Evolutionary conservation across 2,113 vertebrate genomes (phyloP), one percentile per base, ranked within the genome.

Genomic region (Pelecanus crispus): DNA sequence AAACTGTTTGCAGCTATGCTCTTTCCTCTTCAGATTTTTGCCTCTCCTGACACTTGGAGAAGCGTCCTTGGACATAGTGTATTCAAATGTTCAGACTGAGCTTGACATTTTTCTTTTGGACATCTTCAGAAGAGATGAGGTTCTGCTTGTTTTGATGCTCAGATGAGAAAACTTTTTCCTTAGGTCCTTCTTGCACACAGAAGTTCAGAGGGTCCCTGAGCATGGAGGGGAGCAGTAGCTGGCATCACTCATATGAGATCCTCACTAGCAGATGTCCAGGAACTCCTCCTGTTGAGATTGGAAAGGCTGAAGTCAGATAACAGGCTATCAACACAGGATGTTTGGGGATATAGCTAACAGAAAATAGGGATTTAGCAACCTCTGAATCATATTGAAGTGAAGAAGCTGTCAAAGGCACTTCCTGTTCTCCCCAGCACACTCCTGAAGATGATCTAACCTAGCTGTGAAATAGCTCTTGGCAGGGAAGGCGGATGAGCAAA

Each of bases 401-500:
- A 88, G 72, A 85, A 89, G 90, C 53, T 38, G 34, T 84, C 88
- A 81, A 38, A 91, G 49, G 79, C 44, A 84, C 79, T 86, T 96
- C 90, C 88, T 93, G 87, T 67, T 67, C 88, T 94, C 62, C 24
- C 61, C 86, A 78, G 73, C 74, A 90, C 49, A 25, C 70, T 86
- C 63, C 72, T 56, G 94, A 40, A 24, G 86, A 86, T 22, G 6
- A 44, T 83, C 38, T 93, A 95, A 71, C 80, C 58, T 88, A 40
- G 66, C 77, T 81, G 50, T 56, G 79, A 93, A 74, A 45, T 7
- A 93, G 96, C 73, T 93, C 56, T n/a, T 96, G 94, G 95, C 92
- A 95, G 75, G 73, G 87, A 81, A 79, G 52, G 86, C 2, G 7
- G 81, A 77, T 96, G 95, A 97, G 91, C 93, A 81, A 93, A 86